Evolutionary conservation across 2,888 invertebrate genomes (phyloP), one percentile per base, ranked within the genome.

Genomic region (Axea sp.): DNA sequence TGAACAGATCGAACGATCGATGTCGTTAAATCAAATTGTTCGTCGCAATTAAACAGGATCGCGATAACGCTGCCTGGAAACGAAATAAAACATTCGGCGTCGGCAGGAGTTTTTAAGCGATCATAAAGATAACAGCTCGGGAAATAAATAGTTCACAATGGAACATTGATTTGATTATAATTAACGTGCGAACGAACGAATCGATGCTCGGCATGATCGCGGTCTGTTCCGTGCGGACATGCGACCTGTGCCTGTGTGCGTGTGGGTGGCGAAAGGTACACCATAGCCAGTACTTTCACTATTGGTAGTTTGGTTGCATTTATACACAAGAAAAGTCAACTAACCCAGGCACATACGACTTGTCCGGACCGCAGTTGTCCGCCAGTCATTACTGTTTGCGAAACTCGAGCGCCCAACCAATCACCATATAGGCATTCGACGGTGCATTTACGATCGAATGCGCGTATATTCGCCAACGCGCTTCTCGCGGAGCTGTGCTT

Each of bases 251-350:
- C 17, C 19, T 62, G 71, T 71, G 71, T 75, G 62, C 60, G 71
- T 75, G 75, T 71, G 74, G 74, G 74, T 75, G 74, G 69, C 74
- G 74, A 75, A 75, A 75, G 74, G 74, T 65, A 62, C 51, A 62
- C 69, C 49, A 71, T 49, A 65, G 37, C 33, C 65, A 49, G 49
- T 74, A 75, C 74, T 75, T 75, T 75, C 74, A 71, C 74, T 71
- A 67, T 60, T 35, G 60, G 69, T 39, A 59, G 59, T 74, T 74
- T 60, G 74, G 60, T 59, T 69, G 68, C 64, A 65, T 69, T 74
- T 59, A 60, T 51, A 69, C 69, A 53, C 69, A 11, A 74, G 68
- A 68, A 74, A 74, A 74, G 73, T 73, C 73, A 73, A 73, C 73
- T 68, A 65, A 69, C 64, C 45, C 74, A 43, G 37, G 53, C 51